Evolutionary conservation across 2,888 invertebrate genomes (phyloP), one percentile per base, ranked within the genome.

Genomic region (Chymomyza caudatula): DNA sequence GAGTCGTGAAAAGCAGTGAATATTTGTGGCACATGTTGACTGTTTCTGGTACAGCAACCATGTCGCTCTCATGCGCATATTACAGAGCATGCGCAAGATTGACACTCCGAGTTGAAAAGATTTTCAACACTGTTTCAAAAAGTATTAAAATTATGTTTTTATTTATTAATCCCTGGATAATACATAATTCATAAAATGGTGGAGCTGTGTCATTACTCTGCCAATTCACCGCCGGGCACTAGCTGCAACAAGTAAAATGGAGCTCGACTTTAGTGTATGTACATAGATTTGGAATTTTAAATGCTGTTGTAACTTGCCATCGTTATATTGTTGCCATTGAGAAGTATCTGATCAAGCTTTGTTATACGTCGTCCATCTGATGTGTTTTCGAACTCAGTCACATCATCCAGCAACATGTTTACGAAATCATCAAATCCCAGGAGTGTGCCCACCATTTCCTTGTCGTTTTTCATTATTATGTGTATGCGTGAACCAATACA

Each of bases 391-490:
- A 97, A 98, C 91, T 98, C 98, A 0, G 97, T 98, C 3, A 98
- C 98, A 92, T 99, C 98, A 89, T 98, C 98, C 72, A 99, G 90
- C 57, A 99, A 93, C 98, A 99, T 99, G 90, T 99, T 99, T 37
- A 99, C 98, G 90, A 98, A 99, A 90, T 98, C 98, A 90, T 99
- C 99, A 90, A 99, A 99, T 5, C 99, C 99, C 74, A 98, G 92
- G 57, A 99, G 91, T 0, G 98, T 99, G 69, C 99, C 99, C 11
- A 99, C 98, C 90, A 99, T 98, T 93, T 99, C 99, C 91, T 98
- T 99, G 90, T 99, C 99, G 90, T 98, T 98, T 91, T 99, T 99
- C 99, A 99, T 99, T 71, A 99, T 98, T 23, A 99, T 99, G 90
- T 99, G 99, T 86, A 99, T 99, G 73, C 98, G 93, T 0, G 99